Conservation (phyloP, 2,888 invertebrate species). For the Drosophila fungiperda region DNA sequence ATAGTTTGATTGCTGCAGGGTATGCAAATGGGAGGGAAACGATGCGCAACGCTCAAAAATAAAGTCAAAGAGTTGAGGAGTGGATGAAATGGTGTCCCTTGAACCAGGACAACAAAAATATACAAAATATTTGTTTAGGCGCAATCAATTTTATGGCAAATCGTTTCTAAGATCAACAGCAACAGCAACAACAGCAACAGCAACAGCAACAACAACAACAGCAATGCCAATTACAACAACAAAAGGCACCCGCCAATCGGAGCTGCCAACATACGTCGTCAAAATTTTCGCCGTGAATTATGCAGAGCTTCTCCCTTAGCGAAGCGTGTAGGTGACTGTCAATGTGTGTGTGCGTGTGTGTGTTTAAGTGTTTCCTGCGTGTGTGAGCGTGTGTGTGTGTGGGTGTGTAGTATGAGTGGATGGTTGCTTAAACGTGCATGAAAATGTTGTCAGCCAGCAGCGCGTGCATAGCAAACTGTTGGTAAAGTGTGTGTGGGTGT, state of each 20-base stretch:
- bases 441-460: conserved; percentile 58
- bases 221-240: neutral
- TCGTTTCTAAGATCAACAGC: conserved; percentile 51
- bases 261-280: conserved; percentile 13
- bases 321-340: neutral
- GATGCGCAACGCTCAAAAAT: conserved; percentile 45
- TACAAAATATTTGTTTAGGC: conserved; percentile 73
- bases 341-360: conserved; percentile 10
- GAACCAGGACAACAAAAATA: conserved; percentile 33
- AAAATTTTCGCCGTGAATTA: conserved; percentile 62
- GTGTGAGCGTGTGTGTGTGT: conserved; percentile 10
- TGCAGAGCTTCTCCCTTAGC: conserved; percentile 55
- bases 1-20: conserved; percentile 9
- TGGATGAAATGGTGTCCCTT: conserved; percentile 14
- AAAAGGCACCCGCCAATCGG: conserved; percentile 18
- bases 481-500: neutral
- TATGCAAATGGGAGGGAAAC: conserved; percentile 42
- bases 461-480: conserved; percentile 40
- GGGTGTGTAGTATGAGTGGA: conserved; percentile 8
- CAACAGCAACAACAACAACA: neutral
- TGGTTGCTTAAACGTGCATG: conserved; percentile 68
- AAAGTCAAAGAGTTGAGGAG: conserved; percentile 47
- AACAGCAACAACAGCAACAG: neutral
- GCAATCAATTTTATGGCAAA: conserved; percentile 80
- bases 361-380: conserved; percentile 27